phyloP scores from a whole-genome alignment of 2,113 vertebrate species.

The Delphinus delphis region DNA sequence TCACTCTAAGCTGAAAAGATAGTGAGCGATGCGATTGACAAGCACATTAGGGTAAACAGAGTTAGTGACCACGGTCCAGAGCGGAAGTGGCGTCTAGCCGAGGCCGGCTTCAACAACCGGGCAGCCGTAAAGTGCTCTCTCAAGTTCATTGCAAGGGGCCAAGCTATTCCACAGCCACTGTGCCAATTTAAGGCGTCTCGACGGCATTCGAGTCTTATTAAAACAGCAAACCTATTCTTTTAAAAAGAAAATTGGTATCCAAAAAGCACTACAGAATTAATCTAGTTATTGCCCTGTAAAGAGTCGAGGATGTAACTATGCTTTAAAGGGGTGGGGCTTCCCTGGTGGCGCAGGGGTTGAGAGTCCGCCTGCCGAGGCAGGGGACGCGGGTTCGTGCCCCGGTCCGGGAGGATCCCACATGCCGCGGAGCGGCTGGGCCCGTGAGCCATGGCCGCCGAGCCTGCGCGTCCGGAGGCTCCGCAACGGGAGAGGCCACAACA shows the following conservation, averaged over 20 bases:
- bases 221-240: conserved; percentile 76
- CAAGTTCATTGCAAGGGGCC: conserved; percentile 57
- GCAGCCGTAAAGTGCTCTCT: conserved; percentile 8
- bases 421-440: no score
- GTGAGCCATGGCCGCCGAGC: no score
- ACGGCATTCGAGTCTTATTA: conserved; percentile 76
- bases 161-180: conserved; percentile 65
- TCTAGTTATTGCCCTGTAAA: conserved; percentile 83
- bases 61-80: not conserved
- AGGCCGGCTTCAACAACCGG: not conserved
- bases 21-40: not conserved
- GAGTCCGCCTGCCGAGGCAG: no score
- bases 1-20: not conserved
- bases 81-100: conserved; percentile 8
- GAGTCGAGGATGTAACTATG: conserved; percentile 67
- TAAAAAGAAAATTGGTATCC: conserved; percentile 80
- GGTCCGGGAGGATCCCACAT: no score
- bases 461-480: no score
- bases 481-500: no score
- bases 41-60: not conserved
- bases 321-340: conserved; percentile 78
- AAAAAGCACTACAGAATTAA: conserved; percentile 82
- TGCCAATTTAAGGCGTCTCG: conserved; percentile 73
- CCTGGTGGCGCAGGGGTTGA: no score
- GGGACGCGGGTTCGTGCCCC: no score